Evolutionary conservation across 64 coral and sea anemone genomes (phyloP).

Genomic region (Porites lutea): DNA sequence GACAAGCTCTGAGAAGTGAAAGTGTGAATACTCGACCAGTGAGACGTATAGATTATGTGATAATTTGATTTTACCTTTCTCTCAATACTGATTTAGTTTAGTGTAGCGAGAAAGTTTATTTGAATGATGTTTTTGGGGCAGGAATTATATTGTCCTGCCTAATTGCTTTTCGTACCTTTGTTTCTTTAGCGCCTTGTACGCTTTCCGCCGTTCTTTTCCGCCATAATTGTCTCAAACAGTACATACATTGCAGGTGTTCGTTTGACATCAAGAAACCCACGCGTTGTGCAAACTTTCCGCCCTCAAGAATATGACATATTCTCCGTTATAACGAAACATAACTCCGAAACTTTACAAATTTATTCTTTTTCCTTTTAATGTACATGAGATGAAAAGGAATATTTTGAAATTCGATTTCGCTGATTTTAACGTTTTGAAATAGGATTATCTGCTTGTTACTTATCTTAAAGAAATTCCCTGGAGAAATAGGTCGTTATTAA

Average conservation of each 20-base stretch:
- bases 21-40: no score
- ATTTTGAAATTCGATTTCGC: not conserved
- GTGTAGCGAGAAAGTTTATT: not conserved
- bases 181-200: not conserved
- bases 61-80: not conserved
- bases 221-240: not conserved
- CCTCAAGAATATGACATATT: not conserved
- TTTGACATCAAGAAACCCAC: not conserved
- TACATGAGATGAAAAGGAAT: not conserved
- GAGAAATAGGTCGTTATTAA: not conserved
- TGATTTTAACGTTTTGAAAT: not conserved
- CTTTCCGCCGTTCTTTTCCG: not conserved
- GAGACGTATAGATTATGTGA: no score
- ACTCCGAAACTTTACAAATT: not conserved
- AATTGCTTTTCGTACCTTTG: not conserved
- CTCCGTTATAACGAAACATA: not conserved
- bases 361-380: not conserved
- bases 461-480: not conserved
- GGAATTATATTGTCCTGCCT: not conserved
- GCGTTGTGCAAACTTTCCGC: constrained; percentile 1
- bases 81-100: not conserved
- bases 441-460: not conserved
- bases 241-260: constrained; percentile 8
- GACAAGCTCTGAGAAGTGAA: no score
- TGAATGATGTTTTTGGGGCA: not conserved